Percentiles rank a stretch among this genome's conserved stretches.
Evolutionary conservation across 2,113 vertebrate genomes (phyloP).

Genomic region (Zapus hudsonius): DNA sequence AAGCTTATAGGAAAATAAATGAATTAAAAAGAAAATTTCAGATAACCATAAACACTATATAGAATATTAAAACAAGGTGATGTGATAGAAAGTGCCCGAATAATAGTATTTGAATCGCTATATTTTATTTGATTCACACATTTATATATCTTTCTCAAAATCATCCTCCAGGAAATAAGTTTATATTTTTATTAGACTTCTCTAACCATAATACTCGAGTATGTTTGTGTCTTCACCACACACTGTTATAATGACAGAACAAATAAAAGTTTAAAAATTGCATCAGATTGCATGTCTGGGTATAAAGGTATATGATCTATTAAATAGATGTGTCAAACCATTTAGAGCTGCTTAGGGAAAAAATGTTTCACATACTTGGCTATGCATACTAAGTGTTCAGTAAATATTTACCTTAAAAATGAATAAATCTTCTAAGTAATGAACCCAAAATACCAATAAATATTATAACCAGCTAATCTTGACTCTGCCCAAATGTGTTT

Average conservation of each 20-base stretch:
- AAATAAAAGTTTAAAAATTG: conserved; percentile 12
- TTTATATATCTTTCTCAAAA: neutral
- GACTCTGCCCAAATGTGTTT: neutral
- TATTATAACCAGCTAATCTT: neutral
- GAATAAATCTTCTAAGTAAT: neutral
- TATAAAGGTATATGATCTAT: neutral
- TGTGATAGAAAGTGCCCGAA: neutral
- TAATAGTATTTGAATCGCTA: neutral
- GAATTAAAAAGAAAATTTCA: conserved; percentile 2
- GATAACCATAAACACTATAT: neutral
- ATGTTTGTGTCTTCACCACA: neutral
- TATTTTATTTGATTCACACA: neutral
- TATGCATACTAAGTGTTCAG: neutral
- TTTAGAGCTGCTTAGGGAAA: neutral
- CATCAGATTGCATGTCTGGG: neutral
- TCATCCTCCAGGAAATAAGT: neutral
- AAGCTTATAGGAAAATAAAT: neutral
- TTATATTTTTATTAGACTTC: neutral
- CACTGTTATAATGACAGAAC: neutral
- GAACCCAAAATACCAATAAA: neutral
- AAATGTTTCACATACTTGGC: neutral
- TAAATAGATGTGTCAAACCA: neutral
- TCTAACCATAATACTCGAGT: neutral
- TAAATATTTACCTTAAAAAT: conserved; percentile 32
- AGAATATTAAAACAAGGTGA: neutral